Evolutionary conservation across 2,888 invertebrate species (phyloP), one percentile per base, ranked within the genome.

Genomic region (Diplazon laetatorius): DNA sequence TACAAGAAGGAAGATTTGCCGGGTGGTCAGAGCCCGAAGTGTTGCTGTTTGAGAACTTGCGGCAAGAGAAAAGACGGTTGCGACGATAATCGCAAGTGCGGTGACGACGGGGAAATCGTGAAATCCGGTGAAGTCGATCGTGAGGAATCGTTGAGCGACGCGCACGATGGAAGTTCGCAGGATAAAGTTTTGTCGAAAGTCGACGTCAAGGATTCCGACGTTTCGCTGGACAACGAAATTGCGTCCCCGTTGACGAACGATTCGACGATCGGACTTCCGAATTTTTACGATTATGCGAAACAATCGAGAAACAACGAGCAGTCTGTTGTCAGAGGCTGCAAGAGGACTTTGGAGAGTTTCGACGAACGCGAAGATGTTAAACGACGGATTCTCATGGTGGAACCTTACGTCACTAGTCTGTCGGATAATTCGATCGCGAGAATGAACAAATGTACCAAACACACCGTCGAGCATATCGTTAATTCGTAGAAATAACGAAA

Each of bases 1-100:
- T 94, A 97, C 91, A 98, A 98, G 93, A 98, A 98, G 87, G 97
- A 97, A 82, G 96, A 96, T 86, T 91, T 94, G 6, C 95, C 95
- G 0, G 70, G 87, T 0, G 88, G 89, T 0, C 88, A 88, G 62
- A 89, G 72, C 16, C 87, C 82, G 16, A 93, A 92, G 82, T 93
- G 93, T 82, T 93, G 92, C 82, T 93, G 93, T 74, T 85, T 92
- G 76, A 87, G 93, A 39, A 92, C 92, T 0, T 93, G 93, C 74
- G 87, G 89, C 30, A 91, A 90, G 77, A 87, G 84, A 59, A 89
- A 88, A 62, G 89, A 89, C 0, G 87, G 85, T 0, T 87, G 86
- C 77, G 62, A 84, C 0, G 84, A 85, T 14, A 48, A 57, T 9
- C 75, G 73, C 35, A 80, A 85, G 50, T 59, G 82, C 77, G 37